Evolutionary conservation across 2,113 vertebrate genomes (phyloP).

Genomic region (Gallinago undulata): DNA sequence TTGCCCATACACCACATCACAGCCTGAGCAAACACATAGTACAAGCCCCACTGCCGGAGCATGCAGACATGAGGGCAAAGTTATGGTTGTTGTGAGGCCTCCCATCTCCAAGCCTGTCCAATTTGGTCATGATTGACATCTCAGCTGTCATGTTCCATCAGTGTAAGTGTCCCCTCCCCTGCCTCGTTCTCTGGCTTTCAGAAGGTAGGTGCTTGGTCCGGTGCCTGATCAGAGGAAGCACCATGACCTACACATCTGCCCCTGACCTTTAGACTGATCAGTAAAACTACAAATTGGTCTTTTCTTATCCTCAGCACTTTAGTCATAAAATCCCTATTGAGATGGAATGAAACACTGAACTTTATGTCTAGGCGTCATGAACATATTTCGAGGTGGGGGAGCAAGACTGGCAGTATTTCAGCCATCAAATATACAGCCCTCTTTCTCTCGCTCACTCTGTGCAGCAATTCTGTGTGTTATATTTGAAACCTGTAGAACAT

Average conservation of each 20-base stretch:
- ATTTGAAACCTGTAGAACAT: slow-evolving; percentile 21
- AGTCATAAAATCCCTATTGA: slow-evolving; percentile 65
- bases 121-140: slow-evolving; percentile 37
- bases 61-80: not conserved
- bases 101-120: not conserved
- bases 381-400: slow-evolving; percentile 48
- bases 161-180: not conserved
- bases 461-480: slow-evolving; percentile 22
- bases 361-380: slow-evolving; percentile 66
- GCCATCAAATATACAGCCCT: slow-evolving; percentile 48
- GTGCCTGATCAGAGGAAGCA: slow-evolving; percentile 40
- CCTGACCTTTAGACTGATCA: slow-evolving; percentile 78
- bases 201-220: not conserved
- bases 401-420: slow-evolving; percentile 55
- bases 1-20: not conserved
- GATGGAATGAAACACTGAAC: slow-evolving; percentile 70
- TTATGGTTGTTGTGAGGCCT: not conserved
- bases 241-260: slow-evolving; percentile 66
- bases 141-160: not conserved
- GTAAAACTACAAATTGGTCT: slow-evolving; percentile 74
- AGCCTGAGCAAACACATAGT: not conserved
- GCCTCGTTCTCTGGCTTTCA: not conserved
- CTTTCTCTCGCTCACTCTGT: not conserved
- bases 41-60: not conserved
- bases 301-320: slow-evolving; percentile 67